Conservation (phyloP, 2,888 invertebrate genomes). For the Drosophila robusta region DNA sequence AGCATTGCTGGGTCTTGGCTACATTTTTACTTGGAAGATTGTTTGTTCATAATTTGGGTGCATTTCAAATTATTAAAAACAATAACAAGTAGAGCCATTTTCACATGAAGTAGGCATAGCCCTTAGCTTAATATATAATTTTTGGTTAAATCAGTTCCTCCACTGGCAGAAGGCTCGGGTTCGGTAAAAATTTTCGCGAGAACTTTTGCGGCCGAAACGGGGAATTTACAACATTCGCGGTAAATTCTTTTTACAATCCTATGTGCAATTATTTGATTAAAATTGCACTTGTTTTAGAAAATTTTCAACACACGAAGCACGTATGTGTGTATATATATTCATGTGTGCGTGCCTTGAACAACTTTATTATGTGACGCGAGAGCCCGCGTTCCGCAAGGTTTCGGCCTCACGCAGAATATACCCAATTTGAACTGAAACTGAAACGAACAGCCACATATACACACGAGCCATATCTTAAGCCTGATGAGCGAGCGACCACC, state of each 20-base stretch:
- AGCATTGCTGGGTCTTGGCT: conserved; percentile 17
- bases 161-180: no score
- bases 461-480: conserved; percentile 25
- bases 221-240: no score
- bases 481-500: conserved; percentile 9
- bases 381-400: conserved; percentile 52
- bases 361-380: conserved; percentile 47
- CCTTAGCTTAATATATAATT: no score
- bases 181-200: no score
- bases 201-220: no score
- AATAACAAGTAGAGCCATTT: background rate
- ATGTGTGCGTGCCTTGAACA: conserved; percentile 16
- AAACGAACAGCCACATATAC: conserved; percentile 53
- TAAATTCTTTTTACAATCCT: no score
- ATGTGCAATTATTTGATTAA: no score
- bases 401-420: conserved; percentile 68
- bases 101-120: no score
- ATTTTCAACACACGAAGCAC: conserved; percentile 1
- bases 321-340: background rate
- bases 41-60: conserved; percentile 2
- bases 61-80: background rate
- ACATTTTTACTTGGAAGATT: conserved; percentile 19
- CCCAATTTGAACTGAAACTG: conserved; percentile 63
- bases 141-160: no score
- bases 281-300: background rate